A percentile compares a stretch with the other conserved stretches of the same genome.
Evolutionary conservation across 2,113 vertebrate species (phyloP).

Genomic region (Cyprinodon tularosa): DNA sequence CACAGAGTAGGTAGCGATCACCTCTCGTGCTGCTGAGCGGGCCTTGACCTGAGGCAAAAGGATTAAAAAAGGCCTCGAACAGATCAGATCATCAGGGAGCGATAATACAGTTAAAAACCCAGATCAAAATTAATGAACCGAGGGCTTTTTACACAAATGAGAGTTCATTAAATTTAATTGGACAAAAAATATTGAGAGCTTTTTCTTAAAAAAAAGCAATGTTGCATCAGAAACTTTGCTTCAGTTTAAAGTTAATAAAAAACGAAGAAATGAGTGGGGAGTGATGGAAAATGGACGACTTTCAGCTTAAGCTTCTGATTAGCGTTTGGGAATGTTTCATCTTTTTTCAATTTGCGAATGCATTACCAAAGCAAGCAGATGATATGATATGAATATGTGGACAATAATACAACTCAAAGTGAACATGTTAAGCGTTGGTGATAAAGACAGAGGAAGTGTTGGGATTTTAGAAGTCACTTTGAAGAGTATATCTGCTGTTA

Average conservation of each 20-base stretch:
- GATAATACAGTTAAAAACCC: constrained; percentile 2
- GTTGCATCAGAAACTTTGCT: not conserved
- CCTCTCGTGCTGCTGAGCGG: constrained; percentile 91
- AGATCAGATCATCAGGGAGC: constrained; percentile 12
- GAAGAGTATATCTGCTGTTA: not conserved
- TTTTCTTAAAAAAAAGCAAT: constrained; percentile 6
- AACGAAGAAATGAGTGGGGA: not conserved
- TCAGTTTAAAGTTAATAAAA: not conserved
- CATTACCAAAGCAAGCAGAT: not conserved
- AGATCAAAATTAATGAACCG: constrained; percentile 6
- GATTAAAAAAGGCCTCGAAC: not conserved
- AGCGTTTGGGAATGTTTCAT: not conserved
- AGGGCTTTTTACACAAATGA: constrained; percentile 20
- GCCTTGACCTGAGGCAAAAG: constrained; percentile 87
- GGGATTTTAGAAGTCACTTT: not conserved
- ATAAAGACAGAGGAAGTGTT: not conserved
- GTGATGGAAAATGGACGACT: not conserved
- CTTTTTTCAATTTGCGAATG: not conserved
- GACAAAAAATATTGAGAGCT: constrained; percentile 7
- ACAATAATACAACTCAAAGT: not conserved
- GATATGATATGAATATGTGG: not conserved
- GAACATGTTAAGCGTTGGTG: not conserved
- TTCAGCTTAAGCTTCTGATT: not conserved
- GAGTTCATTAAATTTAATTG: constrained; percentile 22
- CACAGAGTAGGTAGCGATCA: constrained; percentile 94